Evolutionary conservation across 53 echinoderm and acorn worm genomes (phyloP), one percentile per base, ranked within the genome.

Genomic region (Patiria pectinifera): DNA sequence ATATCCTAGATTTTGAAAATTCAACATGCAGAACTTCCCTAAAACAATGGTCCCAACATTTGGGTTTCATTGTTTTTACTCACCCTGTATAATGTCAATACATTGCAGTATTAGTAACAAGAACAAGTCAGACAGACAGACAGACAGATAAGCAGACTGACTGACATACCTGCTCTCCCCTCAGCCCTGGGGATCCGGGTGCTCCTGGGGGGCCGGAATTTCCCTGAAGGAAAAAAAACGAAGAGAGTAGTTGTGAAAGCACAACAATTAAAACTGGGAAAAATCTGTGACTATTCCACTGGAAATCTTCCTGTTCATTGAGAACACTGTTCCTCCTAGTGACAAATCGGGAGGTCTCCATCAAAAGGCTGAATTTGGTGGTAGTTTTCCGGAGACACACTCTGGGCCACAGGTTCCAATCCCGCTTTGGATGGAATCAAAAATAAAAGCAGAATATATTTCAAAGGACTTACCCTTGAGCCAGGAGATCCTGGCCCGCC

Each of bases 181-280:
- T 47, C 22, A 90, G 90, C 6, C 90, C 90, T 2, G 90, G 45
- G 2, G 90, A 90, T 81, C 90, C 90, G 15, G 63, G 22, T 18
- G 81, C 63, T 6, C 90, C 90, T 4, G 80, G 21, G 15, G 90
- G 90, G n/a, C 90, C 90, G 35, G 69, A 14, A 69, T 44, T 24
- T 80, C 90, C 90, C 90, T 90, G 90, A 3, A 11, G 45, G 60
- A 48, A 22, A 78, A 35, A 62, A 78, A 1, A 60, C 5, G 53
- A 24, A 7, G 3, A 9, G 26, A 76, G 2, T 2, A 76, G 21
- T 76, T 24, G 4, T 24, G 25, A 76, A 76, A 12, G 44, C 26
- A 76, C 2, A 76, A 11, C 14, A 11, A 45, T 48, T 2, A 48
- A 48, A 23, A 47, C 13, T 7, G 10, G 16, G 7, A 26, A 80